Evolutionary conservation across 2,113 vertebrate species (phyloP).

Genomic region (Donacobius atricapilla): DNA sequence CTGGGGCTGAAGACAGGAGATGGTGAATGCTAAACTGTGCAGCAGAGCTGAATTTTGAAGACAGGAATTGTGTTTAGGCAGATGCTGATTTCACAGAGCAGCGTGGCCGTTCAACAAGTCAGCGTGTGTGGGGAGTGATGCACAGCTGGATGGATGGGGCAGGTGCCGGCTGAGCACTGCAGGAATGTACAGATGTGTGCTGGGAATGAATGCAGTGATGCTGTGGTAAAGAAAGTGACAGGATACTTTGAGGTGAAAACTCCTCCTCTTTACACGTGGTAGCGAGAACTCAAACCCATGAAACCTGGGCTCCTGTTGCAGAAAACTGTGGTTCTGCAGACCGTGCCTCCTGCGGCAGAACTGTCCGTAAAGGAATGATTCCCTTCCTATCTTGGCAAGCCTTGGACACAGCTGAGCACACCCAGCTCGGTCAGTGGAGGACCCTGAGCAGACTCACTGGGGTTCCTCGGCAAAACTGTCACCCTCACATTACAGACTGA

Average conservation of each 20-base stretch:
- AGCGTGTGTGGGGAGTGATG: background rate
- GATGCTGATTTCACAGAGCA: background rate
- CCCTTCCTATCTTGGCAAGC: background rate
- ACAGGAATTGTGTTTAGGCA: background rate
- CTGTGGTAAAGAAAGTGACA: background rate
- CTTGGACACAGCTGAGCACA: background rate
- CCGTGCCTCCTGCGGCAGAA: background rate
- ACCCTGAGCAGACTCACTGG: background rate
- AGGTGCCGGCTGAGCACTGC: background rate
- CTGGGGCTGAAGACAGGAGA: background rate
- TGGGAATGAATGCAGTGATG: background rate
- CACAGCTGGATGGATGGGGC: background rate
- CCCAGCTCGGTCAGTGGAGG: background rate
- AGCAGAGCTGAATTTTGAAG: background rate
- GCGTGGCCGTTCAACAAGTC: background rate
- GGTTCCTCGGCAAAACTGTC: background rate
- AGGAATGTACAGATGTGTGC: background rate
- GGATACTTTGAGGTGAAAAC: background rate
- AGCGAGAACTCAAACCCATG: background rate
- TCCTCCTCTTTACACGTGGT: background rate
- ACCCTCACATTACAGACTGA: background rate
- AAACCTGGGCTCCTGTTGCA: background rate
- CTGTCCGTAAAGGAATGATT: background rate
- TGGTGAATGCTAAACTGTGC: background rate
- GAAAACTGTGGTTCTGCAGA: rapidly evolving